Conservation (phyloP, 2,888 invertebrate genomes). For the Erannis defoliaria region DNA sequence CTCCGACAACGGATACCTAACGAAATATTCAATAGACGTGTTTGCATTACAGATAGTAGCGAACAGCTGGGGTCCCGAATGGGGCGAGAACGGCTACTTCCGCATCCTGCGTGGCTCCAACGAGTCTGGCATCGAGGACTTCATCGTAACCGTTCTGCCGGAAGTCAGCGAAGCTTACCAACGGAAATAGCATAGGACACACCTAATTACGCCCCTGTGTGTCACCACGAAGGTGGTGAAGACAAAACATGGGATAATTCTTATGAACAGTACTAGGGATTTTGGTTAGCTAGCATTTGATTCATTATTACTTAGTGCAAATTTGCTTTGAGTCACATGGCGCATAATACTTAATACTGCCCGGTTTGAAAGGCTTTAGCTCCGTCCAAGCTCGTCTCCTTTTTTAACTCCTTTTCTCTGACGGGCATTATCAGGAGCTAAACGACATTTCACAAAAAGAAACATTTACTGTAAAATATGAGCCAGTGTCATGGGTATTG, state of each 20-base stretch:
- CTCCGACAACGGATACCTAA: no score
- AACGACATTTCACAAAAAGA: no score
- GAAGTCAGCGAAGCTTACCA: slow-evolving; percentile 79
- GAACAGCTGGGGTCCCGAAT: slow-evolving; percentile 96
- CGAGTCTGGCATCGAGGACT: slow-evolving; percentile 96
- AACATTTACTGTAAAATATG: no score
- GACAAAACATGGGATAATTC: slow-evolving; percentile 62
- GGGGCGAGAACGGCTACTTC: slow-evolving; percentile 98
- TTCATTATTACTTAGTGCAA: background rate
- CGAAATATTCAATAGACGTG: no score
- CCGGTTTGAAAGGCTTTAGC: background rate
- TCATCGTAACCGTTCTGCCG: slow-evolving; percentile 93
- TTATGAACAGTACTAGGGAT: slow-evolving; percentile 70
- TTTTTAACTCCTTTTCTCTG: background rate
- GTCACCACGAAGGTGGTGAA: slow-evolving; percentile 61
- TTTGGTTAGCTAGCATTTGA: slow-evolving; percentile 56
- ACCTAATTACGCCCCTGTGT: slow-evolving; percentile 70
- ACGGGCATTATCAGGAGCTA: no score
- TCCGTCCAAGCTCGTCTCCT: background rate
- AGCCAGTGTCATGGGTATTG: no score
- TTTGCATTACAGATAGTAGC: slow-evolving; percentile 90
- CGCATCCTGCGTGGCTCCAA: slow-evolving; percentile 93
- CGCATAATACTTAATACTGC: background rate
- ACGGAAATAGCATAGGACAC: slow-evolving; percentile 68
- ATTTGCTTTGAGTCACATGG: background rate